phyloP scores from a whole-genome alignment of 2,113 vertebrate genomes.

The Pluvialis apricaria region DNA sequence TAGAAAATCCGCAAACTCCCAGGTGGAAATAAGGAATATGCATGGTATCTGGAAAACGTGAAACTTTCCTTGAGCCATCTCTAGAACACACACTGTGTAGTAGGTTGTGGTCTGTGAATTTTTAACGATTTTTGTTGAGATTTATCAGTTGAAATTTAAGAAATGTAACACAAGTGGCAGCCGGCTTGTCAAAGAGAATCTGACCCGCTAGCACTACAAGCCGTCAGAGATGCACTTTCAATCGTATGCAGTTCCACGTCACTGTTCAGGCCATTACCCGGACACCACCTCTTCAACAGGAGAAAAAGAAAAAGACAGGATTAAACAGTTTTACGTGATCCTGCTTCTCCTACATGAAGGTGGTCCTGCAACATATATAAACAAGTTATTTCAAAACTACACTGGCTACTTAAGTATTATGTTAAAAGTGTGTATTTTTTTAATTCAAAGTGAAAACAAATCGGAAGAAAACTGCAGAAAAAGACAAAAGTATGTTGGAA shows the following conservation, averaged over 20 bases:
- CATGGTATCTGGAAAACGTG: rapidly evolving
- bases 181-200: neutral
- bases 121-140: neutral
- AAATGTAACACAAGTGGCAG: neutral
- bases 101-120: neutral
- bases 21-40: neutral
- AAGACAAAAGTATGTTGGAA: neutral
- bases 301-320: neutral
- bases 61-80: neutral
- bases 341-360: neutral
- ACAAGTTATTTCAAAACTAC: neutral
- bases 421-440: neutral
- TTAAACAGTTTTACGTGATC: neutral
- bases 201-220: neutral
- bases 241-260: neutral
- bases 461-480: neutral
- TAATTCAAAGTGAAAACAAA: neutral
- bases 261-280: neutral
- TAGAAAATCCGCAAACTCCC: neutral
- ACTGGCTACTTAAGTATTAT: neutral
- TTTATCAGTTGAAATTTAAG: neutral
- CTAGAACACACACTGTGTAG: rapidly evolving
- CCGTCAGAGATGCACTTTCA: neutral
- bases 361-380: neutral
- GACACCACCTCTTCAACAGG: neutral